These are phyloP conservation scores for Rattus rattus DNA, from an alignment of 2,113 vertebrate genomes.

Conservation along the genomic window DNA sequence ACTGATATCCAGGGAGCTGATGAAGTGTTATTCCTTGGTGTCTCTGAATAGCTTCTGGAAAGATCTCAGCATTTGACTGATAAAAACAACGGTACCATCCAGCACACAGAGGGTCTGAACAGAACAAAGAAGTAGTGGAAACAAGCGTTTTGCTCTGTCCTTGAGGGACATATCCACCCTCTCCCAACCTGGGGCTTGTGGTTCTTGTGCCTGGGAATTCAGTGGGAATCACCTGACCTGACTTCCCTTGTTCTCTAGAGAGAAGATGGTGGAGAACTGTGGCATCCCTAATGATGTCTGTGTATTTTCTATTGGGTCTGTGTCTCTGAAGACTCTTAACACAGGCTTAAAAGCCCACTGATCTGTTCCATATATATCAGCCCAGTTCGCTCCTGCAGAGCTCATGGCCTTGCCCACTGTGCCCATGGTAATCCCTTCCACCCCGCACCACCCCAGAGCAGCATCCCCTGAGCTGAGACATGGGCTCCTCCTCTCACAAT, in stretches of 20 bases:
- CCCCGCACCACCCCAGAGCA: neutral
- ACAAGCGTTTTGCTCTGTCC: neutral
- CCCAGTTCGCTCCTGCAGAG: neutral
- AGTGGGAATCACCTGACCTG: neutral
- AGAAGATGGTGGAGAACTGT: neutral
- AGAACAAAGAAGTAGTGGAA: neutral
- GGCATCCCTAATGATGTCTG: neutral
- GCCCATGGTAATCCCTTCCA: neutral
- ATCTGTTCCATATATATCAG: rapidly evolving
- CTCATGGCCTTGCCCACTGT: neutral
- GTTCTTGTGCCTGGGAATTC: neutral
- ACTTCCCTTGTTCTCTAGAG: neutral
- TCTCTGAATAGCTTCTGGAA: neutral
- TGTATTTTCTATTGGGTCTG: neutral
- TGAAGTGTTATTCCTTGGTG: neutral
- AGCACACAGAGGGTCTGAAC: neutral
- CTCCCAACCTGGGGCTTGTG: neutral
- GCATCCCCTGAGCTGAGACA: neutral
- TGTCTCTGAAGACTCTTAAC: neutral
- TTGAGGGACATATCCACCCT: no score
- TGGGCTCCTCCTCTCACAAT: neutral
- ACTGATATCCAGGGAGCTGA: neutral
- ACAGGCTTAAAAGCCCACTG: neutral
- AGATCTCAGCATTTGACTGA: neutral
- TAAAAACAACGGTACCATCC: neutral